Percentiles rank a stretch among this genome's conserved stretches.
Evolutionary conservation across 2,797 vertebrate genomes (phyloP).

Genomic region (Anguilla obscura): DNA sequence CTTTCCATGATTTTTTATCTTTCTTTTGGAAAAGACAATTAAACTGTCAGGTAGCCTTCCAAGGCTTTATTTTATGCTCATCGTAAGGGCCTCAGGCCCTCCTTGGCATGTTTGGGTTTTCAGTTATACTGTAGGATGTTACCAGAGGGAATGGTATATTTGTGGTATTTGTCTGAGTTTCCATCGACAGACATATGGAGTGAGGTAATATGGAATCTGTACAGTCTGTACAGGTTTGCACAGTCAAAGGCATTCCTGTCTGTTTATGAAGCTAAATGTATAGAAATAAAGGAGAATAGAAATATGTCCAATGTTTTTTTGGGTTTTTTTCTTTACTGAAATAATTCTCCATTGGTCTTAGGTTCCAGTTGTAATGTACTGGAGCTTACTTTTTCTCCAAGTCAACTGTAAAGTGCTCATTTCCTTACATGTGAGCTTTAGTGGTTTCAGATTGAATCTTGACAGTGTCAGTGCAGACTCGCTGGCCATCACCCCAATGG

Average conservation of each 20-base stretch:
- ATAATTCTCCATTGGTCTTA: neutral
- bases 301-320: neutral
- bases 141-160: neutral
- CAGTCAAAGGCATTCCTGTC: neutral
- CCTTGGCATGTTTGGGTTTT: neutral
- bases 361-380: neutral
- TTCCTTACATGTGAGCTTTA: neutral
- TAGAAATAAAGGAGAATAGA: neutral
- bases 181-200: neutral
- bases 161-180: neutral
- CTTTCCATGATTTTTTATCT: neutral
- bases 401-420: neutral
- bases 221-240: neutral
- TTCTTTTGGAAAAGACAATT: neutral
- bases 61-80: neutral
- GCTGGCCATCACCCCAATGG: neutral
- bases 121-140: neutral
- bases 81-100: neutral
- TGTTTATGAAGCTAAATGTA: neutral
- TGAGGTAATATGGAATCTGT: neutral
- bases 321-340: neutral
- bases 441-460: neutral
- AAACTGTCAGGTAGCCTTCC: neutral
- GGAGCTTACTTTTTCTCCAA: neutral
- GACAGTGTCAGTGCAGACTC: neutral